Evolutionary conservation across 2,888 invertebrate species (phyloP).

Genomic region (Himalopsyche anomala): DNA sequence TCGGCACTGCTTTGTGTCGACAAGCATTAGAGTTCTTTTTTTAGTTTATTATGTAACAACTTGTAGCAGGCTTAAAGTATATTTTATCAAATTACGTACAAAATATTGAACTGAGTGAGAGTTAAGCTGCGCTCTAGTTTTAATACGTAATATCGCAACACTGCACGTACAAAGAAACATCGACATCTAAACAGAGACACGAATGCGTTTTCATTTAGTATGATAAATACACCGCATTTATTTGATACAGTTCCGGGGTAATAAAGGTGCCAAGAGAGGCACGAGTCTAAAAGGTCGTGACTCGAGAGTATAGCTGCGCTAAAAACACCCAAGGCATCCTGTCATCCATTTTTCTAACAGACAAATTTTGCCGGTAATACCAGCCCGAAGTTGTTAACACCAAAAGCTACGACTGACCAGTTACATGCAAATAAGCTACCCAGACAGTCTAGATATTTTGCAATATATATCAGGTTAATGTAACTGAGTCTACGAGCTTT

Average conservation of each 20-base stretch:
- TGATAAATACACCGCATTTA: slow-evolving; percentile 15
- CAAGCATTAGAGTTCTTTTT: no score
- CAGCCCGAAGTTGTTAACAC: background rate
- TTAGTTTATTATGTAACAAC: no score
- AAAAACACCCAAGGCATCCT: slow-evolving; percentile 17
- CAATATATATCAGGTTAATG: slow-evolving; percentile 9
- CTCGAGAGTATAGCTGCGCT: no score
- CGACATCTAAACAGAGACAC: slow-evolving; percentile 20
- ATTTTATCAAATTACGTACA: no score
- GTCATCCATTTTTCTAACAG: slow-evolving; percentile 9
- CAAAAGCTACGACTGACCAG: background rate
- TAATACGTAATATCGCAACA: background rate
- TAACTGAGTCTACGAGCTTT: background rate
- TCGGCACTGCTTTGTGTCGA: background rate
- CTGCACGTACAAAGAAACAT: slow-evolving; percentile 2
- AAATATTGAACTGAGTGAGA: background rate
- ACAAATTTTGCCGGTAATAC: background rate
- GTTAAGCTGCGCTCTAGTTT: background rate
- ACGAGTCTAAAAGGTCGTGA: slow-evolving; percentile 41
- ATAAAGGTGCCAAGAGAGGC: slow-evolving; percentile 36
- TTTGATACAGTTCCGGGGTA: slow-evolving; percentile 34
- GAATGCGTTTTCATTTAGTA: slow-evolving; percentile 13
- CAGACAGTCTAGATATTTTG: slow-evolving; percentile 2
- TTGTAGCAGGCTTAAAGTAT: no score
- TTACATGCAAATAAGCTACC: slow-evolving; percentile 21